Percentiles rank a stretch among this genome's conserved stretches.
Evolutionary conservation across 2,113 vertebrate genomes (phyloP).

Genomic region (Odocoileus virginianus): DNA sequence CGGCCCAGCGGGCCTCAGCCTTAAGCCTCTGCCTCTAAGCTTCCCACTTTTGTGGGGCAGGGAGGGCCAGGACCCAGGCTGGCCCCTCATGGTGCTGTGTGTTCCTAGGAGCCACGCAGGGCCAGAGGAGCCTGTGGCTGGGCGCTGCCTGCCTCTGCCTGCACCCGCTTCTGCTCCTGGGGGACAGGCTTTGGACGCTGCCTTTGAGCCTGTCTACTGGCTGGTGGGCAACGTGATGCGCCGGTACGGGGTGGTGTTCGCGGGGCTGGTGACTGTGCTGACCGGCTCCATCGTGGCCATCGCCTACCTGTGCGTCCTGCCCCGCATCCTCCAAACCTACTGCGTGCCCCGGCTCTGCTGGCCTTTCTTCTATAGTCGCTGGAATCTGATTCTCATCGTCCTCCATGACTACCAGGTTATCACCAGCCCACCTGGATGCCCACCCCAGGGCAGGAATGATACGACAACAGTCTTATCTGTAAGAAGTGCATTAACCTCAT

Average conservation of each 20-base stretch:
- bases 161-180: constrained; percentile 78
- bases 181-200: constrained; percentile 83
- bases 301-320: constrained; percentile 89
- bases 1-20: background rate
- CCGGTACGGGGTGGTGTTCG: constrained; percentile 95
- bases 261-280: constrained; percentile 89
- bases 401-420: constrained; percentile 97
- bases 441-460: constrained; percentile 88
- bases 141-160: constrained; percentile 85
- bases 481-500: constrained; percentile 96
- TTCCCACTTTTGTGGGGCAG: background rate
- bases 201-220: constrained; percentile 96
- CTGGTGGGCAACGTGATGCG: constrained; percentile 93
- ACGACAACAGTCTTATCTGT: constrained; percentile 90
- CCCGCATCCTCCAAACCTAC: constrained; percentile 90
- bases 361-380: constrained; percentile 93
- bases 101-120: constrained; percentile 81
- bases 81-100: background rate
- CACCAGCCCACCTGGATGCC: constrained; percentile 89
- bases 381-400: constrained; percentile 94
- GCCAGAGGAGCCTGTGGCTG: constrained; percentile 83
- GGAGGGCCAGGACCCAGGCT: background rate
- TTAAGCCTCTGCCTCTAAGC: background rate
- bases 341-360: constrained; percentile 88
- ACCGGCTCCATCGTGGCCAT: constrained; percentile 89